Conservation (phyloP, 2,888 invertebrate genomes). For the Cylindroiulus punctatus region DNA sequence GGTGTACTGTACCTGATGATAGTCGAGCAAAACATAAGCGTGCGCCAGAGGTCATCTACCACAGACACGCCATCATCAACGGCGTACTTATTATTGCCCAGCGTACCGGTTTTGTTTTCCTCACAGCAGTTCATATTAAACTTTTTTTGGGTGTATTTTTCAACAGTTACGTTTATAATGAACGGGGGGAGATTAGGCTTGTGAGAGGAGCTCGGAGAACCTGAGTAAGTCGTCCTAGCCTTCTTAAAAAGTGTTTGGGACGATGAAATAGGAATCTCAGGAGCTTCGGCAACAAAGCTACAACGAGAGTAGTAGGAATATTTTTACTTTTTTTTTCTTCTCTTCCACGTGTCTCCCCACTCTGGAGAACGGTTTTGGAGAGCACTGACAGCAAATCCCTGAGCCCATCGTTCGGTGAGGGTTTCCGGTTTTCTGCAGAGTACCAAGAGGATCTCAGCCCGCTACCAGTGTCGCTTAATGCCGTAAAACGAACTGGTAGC, state of each 20-base stretch:
- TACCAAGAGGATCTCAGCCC: background rate
- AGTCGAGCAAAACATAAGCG: slow-evolving; percentile 50
- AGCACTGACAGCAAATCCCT: slow-evolving; percentile 45
- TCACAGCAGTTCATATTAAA: slow-evolving; percentile 48
- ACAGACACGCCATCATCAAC: slow-evolving; percentile 32
- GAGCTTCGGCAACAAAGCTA: slow-evolving; percentile 46
- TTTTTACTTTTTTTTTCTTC: background rate
- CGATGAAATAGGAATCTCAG: slow-evolving; percentile 52
- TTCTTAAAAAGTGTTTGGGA: slow-evolving; percentile 30
- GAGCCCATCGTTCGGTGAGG: slow-evolving; percentile 34
- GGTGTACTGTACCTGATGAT: slow-evolving; percentile 49
- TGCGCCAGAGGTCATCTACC: slow-evolving; percentile 50
- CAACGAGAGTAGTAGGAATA: slow-evolving; percentile 35
- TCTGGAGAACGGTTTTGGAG: background rate
- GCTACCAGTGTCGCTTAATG: slow-evolving; percentile 43
- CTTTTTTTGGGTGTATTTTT: slow-evolving; percentile 30
- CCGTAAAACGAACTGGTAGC: slow-evolving; percentile 40
- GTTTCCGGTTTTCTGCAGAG: background rate
- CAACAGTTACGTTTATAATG: slow-evolving; percentile 50
- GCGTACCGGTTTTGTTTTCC: slow-evolving; percentile 42
- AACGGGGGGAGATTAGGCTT: slow-evolving; percentile 26
- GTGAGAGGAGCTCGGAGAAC: slow-evolving; percentile 52
- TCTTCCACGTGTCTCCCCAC: slow-evolving; percentile 1
- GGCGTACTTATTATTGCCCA: slow-evolving; percentile 53
- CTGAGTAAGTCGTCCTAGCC: slow-evolving; percentile 48